Percentiles rank a stretch among this genome's conserved stretches.
Conservation (phyloP, 2,797 vertebrate species). For the Scleropages formosus region DNA sequence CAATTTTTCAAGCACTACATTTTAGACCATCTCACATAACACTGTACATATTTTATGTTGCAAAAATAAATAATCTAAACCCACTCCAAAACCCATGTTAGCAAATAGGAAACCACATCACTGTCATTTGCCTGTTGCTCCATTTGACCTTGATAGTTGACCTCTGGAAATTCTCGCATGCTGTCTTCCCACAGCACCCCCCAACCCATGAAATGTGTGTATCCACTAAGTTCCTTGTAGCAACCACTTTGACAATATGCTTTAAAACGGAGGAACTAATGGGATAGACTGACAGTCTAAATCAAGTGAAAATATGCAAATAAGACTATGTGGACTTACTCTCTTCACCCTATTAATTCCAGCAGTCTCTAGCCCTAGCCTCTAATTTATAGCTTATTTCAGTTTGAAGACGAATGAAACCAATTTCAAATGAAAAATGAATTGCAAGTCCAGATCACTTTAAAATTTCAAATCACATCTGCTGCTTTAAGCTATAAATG, state of each 20-base stretch:
- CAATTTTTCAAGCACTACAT: not conserved
- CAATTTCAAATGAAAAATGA: conserved; percentile 16
- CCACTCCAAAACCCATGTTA: no score
- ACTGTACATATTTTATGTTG: not conserved
- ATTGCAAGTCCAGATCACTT: not conserved
- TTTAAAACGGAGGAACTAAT: not conserved
- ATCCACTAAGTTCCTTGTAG: not conserved
- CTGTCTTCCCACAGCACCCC: not conserved
- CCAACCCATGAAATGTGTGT: not conserved
- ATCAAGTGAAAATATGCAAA: conserved; percentile 22
- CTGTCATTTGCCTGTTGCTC: not conserved
- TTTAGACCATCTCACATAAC: not conserved
- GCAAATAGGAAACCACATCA: not conserved
- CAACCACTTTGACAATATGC: not conserved
- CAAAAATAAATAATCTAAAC: not conserved
- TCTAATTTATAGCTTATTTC: conserved; percentile 23
- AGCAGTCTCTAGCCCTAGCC: conserved; percentile 11
- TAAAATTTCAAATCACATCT: not conserved
- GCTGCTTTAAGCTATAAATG: not conserved
- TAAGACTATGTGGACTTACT: conserved; percentile 11
- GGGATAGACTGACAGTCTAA: not conserved
- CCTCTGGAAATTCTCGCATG: not conserved
- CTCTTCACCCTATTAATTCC: conserved; percentile 15
- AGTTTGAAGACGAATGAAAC: conserved; percentile 13
- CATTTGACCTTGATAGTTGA: not conserved